These are phyloP conservation scores for Entomobrya multifasciata DNA, from an alignment of 2,888 invertebrate species.

Conservation along the genomic window DNA sequence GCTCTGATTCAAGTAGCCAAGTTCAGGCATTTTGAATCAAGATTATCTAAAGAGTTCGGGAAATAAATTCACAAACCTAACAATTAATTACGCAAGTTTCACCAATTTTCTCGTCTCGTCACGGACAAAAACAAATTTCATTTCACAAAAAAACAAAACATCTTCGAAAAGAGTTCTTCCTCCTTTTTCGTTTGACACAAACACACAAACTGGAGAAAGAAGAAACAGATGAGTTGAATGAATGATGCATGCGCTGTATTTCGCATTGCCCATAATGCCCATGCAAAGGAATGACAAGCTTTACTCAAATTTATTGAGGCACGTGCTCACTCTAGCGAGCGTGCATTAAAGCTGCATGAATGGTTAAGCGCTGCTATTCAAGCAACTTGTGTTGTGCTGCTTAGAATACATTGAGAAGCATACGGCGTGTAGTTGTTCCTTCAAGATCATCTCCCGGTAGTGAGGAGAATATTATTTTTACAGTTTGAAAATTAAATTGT, in stretches of 20 bases:
- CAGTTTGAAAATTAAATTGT: neutral
- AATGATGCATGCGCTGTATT: neutral
- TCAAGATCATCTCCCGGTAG: neutral
- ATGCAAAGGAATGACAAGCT: no score
- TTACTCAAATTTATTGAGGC: no score
- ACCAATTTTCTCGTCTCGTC: no score
- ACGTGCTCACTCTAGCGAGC: neutral
- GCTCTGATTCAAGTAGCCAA: neutral
- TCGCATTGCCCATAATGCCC: neutral
- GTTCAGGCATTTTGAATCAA: constrained; percentile 5
- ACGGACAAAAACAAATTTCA: no score
- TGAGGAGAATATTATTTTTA: neutral
- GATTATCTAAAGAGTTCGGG: no score
- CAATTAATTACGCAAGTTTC: no score
- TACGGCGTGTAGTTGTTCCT: constrained; percentile 7
- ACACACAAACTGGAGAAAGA: no score
- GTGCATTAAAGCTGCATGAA: neutral
- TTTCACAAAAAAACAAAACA: no score
- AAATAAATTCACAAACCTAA: no score
- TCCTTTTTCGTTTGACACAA: constrained; percentile 24
- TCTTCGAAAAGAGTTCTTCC: constrained; percentile 29
- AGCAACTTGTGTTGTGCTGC: constrained; percentile 16
- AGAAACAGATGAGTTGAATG: no score
- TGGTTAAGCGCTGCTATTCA: constrained; percentile 4
- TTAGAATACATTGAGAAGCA: neutral